phyloP scores from a whole-genome alignment of 2,888 invertebrate genomes.

The Plagiodera versicolora region DNA sequence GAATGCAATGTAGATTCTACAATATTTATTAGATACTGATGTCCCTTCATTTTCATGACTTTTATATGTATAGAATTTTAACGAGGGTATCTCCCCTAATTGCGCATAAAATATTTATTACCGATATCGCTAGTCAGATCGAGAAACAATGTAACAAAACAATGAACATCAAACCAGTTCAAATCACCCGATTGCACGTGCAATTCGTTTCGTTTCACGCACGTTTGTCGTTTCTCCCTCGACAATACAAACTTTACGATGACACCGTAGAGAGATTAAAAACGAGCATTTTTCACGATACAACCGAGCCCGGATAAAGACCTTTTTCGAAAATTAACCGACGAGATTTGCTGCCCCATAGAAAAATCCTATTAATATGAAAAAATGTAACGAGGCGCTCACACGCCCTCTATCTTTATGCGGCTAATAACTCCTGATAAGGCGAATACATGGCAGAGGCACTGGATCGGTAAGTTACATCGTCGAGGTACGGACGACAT shows the following conservation, averaged over 20 bases:
- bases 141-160: background rate
- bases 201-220: background rate
- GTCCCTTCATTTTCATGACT: too few relatives aligned
- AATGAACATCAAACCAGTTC: background rate
- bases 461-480: background rate
- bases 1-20: too few relatives aligned
- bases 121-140: background rate
- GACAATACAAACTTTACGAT: background rate
- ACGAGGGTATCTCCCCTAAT: too few relatives aligned
- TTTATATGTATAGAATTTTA: too few relatives aligned
- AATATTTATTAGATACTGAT: too few relatives aligned
- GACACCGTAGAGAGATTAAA: background rate
- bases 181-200: background rate
- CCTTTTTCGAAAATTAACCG: conserved; percentile 16
- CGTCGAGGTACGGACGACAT: too few relatives aligned
- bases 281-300: conserved; percentile 11
- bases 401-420: conserved; percentile 15
- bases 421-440: conserved; percentile 11
- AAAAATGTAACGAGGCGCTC: conserved; percentile 6
- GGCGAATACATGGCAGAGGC: background rate
- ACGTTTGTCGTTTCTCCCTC: background rate
- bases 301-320: background rate
- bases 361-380: conserved; percentile 13
- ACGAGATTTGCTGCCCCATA: background rate
- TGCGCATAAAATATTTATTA: too few relatives aligned